phyloP scores from a whole-genome alignment of 2,113 vertebrate species.

The Corvus moneduloides region DNA sequence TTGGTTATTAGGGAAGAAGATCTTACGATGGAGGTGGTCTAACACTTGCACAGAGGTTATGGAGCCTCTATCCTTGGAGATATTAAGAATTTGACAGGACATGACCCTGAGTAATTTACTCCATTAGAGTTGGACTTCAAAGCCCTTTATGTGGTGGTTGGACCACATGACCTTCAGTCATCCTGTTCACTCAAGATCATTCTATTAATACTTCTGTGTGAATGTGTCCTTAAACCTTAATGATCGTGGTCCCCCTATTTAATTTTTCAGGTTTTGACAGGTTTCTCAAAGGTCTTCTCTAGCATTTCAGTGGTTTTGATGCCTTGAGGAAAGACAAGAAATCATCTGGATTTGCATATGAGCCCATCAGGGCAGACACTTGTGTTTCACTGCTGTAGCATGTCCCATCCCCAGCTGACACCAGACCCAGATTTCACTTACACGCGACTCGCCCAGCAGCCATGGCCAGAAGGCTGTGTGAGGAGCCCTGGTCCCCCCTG shows the following conservation, averaged over 20 bases:
- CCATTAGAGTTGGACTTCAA: background rate
- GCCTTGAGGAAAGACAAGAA: background rate
- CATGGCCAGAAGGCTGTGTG: background rate
- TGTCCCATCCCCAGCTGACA: background rate
- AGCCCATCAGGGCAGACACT: background rate
- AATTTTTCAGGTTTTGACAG: background rate
- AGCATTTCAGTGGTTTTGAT: background rate
- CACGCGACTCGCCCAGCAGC: background rate
- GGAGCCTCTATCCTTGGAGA: fast-evolving
- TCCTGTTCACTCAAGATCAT: background rate
- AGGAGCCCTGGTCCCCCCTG: background rate
- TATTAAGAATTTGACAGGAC: background rate
- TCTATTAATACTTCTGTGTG: background rate
- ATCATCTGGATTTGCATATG: background rate
- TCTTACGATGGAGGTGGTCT: background rate
- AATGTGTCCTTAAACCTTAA: background rate
- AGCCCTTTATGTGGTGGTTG: background rate
- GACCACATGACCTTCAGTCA: background rate
- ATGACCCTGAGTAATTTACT: background rate
- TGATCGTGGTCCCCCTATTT: fast-evolving
- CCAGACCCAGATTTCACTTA: background rate
- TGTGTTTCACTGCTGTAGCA: background rate
- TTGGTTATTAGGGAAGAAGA: background rate
- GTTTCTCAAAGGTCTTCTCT: background rate
- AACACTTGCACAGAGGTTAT: background rate